Percentiles rank a stretch among this genome's conserved stretches.
These are phyloP conservation scores for Aleiodes sp. DNA, from an alignment of 1,140 invertebrate species.

Conservation along the genomic window DNA sequence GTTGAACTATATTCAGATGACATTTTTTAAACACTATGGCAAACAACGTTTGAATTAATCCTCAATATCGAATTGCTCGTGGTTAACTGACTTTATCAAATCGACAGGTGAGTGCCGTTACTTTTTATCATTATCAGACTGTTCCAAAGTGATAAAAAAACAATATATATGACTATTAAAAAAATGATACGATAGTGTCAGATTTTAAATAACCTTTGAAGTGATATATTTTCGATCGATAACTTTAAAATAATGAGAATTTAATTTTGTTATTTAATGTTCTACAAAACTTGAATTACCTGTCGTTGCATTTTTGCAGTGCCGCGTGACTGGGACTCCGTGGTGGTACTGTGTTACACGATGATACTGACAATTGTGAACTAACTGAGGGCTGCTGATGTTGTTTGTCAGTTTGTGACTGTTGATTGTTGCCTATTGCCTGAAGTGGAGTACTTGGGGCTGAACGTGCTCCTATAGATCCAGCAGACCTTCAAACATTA, in stretches of 20 bases:
- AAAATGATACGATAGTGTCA: too few species aligned
- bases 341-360: conserved; percentile 49
- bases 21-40: neutral
- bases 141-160: too few species aligned
- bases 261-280: too few species aligned
- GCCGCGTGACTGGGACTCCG: conserved; percentile 56
- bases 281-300: conserved; percentile 44
- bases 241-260: too few species aligned
- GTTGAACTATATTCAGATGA: neutral
- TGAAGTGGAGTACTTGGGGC: conserved; percentile 60
- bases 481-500: conserved; percentile 55
- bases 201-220: too few species aligned
- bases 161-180: too few species aligned
- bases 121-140: neutral
- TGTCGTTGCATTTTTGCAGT: conserved; percentile 55
- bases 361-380: conserved; percentile 48
- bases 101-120: neutral
- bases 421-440: conserved; percentile 47
- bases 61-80: neutral
- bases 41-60: neutral
- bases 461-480: conserved; percentile 61
- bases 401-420: conserved; percentile 40
- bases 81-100: neutral
- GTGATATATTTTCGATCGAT: too few species aligned
- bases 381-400: conserved; percentile 39